Base-by-base conservation (phyloP, 2,797 vertebrate genomes). In the Hydrocynus forskahlii region DNA sequence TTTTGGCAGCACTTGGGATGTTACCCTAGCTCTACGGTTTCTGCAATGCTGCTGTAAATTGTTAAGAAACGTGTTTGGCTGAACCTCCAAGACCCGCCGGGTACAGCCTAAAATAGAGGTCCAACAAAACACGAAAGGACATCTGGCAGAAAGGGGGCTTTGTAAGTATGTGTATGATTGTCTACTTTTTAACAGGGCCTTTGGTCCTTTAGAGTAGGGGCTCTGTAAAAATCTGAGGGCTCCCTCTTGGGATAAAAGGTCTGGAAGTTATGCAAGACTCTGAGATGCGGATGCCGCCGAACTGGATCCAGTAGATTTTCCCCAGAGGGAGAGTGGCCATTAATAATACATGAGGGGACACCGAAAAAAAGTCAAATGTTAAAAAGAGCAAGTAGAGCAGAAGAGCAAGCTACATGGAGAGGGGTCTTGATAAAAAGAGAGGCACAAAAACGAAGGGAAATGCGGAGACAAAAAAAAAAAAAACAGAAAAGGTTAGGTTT, bases 331-430 rank as follows among this genome's bases (percentile, higher is more conserved):
- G 55, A 69, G 48, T 7, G 21, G 83, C 79, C 83, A 85, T 89
- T 84, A 89, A 87, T 89, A 88, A 90, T 80, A 84, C 87, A 79
- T 78, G 21, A 38, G 45, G 43, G 76, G 52, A 77, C 43, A 79
- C 54, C 76, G 77, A 69, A 73, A 80, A n/a, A 52, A 71, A 45
- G 50, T n/a, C n/a, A 60, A 77, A 52, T 43, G 70, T 77, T 76
- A 63, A 71, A 63, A 75, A 71, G 66, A 84, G 71, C 68, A 76
- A 75, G 74, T 84, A 81, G 55, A 84, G 72, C 40, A 85, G 78
- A 81, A 83, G 76, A 73, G 9, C 64, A 2, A 0, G 9, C 72
- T 19, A 57, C 25, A 45, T 7, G 35, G 9, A 75, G 35, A 75
- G 23, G 29, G 21, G 55, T 43, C 2, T 14, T 29, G 13, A 14